Evolutionary conservation across 2,797 vertebrate species (phyloP), one percentile per base, ranked within the genome.

Genomic region (Taenioides sp.): DNA sequence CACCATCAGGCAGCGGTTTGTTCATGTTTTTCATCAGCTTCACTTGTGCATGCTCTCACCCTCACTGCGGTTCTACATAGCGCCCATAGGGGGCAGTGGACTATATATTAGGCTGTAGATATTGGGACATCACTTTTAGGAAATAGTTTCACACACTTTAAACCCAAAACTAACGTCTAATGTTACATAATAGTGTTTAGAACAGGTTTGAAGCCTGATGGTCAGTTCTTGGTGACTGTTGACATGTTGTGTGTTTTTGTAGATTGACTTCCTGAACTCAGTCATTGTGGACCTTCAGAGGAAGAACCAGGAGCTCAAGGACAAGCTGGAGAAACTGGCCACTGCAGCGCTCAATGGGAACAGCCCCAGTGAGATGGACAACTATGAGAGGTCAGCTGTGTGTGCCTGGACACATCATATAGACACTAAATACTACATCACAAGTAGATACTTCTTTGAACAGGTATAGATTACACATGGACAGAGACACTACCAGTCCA

Each of bases 201-300:
- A 18, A 4, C 22, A 49, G 40, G 40, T 17, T 14, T 27, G 40
- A 27, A 18, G 61, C 20, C 59, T n/a, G 16, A n/a, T n/a, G 17
- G 2, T 22, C 18, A 47, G 4, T n/a, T 40, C 17, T 37, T 65
- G 59, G 3, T 6, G 28, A 34, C 27, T 18, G 18, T 7, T 31
- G 59, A 34, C 59, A 6, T 28, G 9, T 54, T 66, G n/a, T 58
- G 14, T 18, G 1, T 75, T 20, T 72, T 77, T 55, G 55, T 47
- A 99, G 98, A 96, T 99, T 73, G 95, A 97, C 71, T 99, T 99
- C 94, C 93, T 99, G 71, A 99, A 99, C 76, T 97, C 98, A 0
- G 98, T 99, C 71, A 99, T 99, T 16, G 93, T 98, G 75, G 98
- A 98, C 82, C 96, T 99, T 57, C 97, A 99, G 75, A 94, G 86